phyloP scores from a whole-genome alignment of 92 coral and sea anemone genomes.

The Zoanthus sansibaricus region DNA sequence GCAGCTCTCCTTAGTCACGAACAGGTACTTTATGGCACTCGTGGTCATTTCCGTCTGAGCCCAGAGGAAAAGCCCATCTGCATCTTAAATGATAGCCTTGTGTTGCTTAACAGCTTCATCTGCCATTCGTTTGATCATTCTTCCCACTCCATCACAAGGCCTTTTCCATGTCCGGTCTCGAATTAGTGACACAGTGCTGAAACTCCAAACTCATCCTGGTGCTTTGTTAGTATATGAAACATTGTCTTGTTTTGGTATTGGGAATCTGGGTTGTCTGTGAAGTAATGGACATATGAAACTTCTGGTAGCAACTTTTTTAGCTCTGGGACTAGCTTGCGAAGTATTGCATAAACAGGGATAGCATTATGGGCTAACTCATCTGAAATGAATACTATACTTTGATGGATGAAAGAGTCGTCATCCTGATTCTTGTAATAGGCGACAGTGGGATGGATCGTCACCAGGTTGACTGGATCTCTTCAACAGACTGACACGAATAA shows the following conservation, averaged over 20 bases:
- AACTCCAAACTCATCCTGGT: constrained; percentile 45
- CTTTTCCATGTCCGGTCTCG: constrained; percentile 43
- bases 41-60: constrained; percentile 28
- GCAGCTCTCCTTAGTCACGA: constrained; percentile 46
- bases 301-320: constrained; percentile 19
- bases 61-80: constrained; percentile 56
- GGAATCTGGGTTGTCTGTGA: constrained; percentile 4
- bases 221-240: constrained; percentile 32
- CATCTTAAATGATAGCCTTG: constrained; percentile 53
- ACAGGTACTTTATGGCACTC: constrained; percentile 39
- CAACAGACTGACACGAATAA: too few species aligned
- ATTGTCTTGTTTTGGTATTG: constrained; percentile 36
- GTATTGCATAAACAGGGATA: constrained; percentile 42
- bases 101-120: constrained; percentile 53
- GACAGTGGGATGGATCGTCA: constrained; percentile 64
- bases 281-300: constrained; percentile 47
- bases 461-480: constrained; percentile 70
- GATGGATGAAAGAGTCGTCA: constrained; percentile 33
- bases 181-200: constrained; percentile 52
- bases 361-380: constrained; percentile 55
- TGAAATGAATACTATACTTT: constrained; percentile 58
- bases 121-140: constrained; percentile 57
- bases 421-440: constrained; percentile 43
- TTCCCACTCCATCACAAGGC: constrained; percentile 53
- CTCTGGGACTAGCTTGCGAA: constrained; percentile 45